Evolutionary conservation across 2,888 invertebrate genomes (phyloP).

Genomic region (Crocallis elinguaria): DNA sequence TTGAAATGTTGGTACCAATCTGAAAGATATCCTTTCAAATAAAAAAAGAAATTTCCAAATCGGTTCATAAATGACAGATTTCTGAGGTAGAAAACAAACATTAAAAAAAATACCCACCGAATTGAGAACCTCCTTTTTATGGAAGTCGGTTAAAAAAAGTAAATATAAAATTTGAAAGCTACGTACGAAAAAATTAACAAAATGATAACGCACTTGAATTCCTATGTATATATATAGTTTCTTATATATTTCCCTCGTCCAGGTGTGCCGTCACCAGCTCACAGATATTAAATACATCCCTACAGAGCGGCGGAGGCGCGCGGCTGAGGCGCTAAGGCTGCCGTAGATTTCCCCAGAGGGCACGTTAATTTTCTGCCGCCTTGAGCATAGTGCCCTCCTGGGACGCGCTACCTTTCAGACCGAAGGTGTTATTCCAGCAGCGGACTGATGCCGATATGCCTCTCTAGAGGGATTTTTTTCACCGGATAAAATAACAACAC

Average conservation of each 20-base stretch:
- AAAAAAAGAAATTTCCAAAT: no score
- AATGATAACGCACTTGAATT: no score
- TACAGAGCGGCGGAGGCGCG: slow-evolving; percentile 62
- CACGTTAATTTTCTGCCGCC: slow-evolving; percentile 91
- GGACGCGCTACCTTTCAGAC: slow-evolving; percentile 84
- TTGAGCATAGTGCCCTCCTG: slow-evolving; percentile 89
- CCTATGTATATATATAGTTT: no score
- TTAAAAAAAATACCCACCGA: no score
- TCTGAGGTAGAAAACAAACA: no score
- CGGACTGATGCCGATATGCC: slow-evolving; percentile 77
- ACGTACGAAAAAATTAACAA: no score
- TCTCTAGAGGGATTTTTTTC: slow-evolving; percentile 73
- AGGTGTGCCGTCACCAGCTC: slow-evolving; percentile 31
- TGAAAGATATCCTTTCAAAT: no score
- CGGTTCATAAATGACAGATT: no score
- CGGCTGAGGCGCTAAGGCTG: slow-evolving; percentile 79
- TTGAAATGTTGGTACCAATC: no score
- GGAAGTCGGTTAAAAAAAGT: no score
- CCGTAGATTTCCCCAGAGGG: slow-evolving; percentile 87
- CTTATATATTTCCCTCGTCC: slow-evolving; percentile 11
- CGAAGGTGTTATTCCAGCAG: slow-evolving; percentile 83
- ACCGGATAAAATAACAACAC: slow-evolving; percentile 66
- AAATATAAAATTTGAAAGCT: no score
- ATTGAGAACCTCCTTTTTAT: no score
- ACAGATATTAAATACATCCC: slow-evolving; percentile 80